These are phyloP conservation scores for Petrocephalus zakoni DNA, from an alignment of 2,113 vertebrate species.

Conservation along the genomic window DNA sequence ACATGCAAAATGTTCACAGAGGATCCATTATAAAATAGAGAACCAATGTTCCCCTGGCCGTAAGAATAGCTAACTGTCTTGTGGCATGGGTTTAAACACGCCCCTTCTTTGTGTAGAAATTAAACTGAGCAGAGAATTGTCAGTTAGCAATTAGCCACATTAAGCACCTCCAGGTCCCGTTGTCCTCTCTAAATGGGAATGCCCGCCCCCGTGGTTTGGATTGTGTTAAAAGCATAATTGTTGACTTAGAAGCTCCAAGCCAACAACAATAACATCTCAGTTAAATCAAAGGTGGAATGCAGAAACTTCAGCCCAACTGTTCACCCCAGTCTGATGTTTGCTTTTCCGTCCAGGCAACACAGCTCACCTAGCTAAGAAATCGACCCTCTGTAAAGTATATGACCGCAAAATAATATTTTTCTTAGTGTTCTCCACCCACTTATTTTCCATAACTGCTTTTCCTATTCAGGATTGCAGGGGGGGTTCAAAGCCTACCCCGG, in stretches of 20 bases:
- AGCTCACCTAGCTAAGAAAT: not conserved
- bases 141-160: constrained; percentile 3
- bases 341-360: not conserved
- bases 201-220: not conserved
- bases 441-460: no score
- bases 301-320: not conserved
- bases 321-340: not conserved
- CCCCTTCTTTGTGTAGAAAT: not conserved
- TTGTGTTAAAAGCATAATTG: not conserved
- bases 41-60: not conserved
- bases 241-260: not conserved
- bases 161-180: not conserved
- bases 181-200: not conserved
- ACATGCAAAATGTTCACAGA: not conserved
- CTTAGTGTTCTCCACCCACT: no score
- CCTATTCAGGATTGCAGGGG: no score
- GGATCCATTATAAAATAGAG: not conserved
- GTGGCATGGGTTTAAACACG: not conserved
- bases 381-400: not conserved
- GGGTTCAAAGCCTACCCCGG: no score
- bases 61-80: not conserved
- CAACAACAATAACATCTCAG: not conserved
- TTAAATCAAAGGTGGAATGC: constrained; percentile 8
- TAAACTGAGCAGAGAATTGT: not conserved
- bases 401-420: not conserved